A percentile compares a stretch with the other conserved stretches of the same genome.
Conservation (phyloP, 2,797 vertebrate species). For the Notoglanidium macrostoma region DNA sequence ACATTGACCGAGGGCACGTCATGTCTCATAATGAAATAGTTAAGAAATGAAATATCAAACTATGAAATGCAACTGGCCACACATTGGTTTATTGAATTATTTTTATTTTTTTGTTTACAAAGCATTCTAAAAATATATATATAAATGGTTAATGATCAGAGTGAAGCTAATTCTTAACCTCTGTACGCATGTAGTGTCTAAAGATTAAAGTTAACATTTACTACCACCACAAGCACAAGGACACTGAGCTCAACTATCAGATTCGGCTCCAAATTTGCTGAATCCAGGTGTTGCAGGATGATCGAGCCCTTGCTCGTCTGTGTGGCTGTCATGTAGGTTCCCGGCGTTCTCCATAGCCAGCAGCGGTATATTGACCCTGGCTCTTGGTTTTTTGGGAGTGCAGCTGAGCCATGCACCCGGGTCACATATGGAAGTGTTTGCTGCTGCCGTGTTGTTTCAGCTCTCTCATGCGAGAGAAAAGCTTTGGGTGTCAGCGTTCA, state of each 20-base stretch:
- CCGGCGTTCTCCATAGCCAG: constrained; percentile 27
- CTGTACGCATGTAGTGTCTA: constrained; percentile 9
- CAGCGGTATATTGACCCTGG: constrained; percentile 33
- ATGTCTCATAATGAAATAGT: constrained; percentile 62
- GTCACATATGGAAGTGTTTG: constrained; percentile 78
- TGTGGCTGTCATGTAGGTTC: constrained; percentile 20
- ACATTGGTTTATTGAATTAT: constrained; percentile 53
- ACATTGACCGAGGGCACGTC: constrained; percentile 44
- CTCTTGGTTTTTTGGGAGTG: constrained; percentile 52
- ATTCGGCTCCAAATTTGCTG: not conserved
- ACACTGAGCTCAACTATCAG: not conserved
- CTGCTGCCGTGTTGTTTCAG: constrained; percentile 73
- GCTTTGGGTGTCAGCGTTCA: constrained; percentile 65
- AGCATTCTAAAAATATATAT: constrained; percentile 49
- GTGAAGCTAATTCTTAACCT: not conserved
- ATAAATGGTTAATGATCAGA: constrained; percentile 33
- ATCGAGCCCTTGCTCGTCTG: not conserved
- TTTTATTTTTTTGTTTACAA: constrained; percentile 47
- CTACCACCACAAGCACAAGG: not conserved
- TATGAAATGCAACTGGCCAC: constrained; percentile 61
- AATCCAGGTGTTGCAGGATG: constrained; percentile 23
- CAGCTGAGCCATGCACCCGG: constrained; percentile 62
- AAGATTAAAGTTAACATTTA: not conserved
- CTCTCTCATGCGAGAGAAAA: constrained; percentile 63
- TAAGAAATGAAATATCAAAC: constrained; percentile 55